These are phyloP conservation scores for Aplysia californica DNA, from an alignment of 1,140 invertebrate species.

Conservation along the genomic window DNA sequence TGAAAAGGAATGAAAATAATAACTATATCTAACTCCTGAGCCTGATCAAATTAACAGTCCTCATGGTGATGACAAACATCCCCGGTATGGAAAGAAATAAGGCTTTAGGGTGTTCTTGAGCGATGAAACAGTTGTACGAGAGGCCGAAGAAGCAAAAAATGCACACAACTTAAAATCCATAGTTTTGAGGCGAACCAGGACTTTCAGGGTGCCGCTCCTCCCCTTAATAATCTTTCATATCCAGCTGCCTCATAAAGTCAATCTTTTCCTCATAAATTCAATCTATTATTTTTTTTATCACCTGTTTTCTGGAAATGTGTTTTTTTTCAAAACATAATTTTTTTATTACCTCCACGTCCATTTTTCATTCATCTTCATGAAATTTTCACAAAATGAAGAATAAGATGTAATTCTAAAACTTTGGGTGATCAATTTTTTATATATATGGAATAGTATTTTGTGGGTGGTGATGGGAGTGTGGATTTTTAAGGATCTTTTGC, in stretches of 20 bases:
- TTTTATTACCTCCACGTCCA: neutral
- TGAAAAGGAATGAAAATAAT: too few species aligned
- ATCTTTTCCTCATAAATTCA: neutral
- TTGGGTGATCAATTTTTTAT: neutral
- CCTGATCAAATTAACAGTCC: neutral
- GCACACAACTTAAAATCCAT: too few species aligned
- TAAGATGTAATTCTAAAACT: neutral
- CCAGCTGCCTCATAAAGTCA: neutral
- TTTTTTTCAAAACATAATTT: neutral
- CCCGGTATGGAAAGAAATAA: too few species aligned
- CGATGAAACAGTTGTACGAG: too few species aligned
- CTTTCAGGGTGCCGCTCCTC: neutral
- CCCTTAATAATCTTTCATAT: neutral
- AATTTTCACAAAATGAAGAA: neutral
- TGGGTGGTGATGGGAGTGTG: too few species aligned
- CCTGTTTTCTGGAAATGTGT: too few species aligned
- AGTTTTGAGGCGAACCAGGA: too few species aligned
- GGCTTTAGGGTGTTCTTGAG: too few species aligned
- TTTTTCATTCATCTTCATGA: neutral
- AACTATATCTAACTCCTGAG: too few species aligned
- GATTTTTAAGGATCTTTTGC: too few species aligned
- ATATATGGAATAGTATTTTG: too few species aligned
- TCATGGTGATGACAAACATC: neutral
- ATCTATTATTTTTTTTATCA: neutral
- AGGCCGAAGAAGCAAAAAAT: too few species aligned